phyloP scores from a whole-genome alignment of 2,888 invertebrate genomes.

The Margaritifera margaritifera region DNA sequence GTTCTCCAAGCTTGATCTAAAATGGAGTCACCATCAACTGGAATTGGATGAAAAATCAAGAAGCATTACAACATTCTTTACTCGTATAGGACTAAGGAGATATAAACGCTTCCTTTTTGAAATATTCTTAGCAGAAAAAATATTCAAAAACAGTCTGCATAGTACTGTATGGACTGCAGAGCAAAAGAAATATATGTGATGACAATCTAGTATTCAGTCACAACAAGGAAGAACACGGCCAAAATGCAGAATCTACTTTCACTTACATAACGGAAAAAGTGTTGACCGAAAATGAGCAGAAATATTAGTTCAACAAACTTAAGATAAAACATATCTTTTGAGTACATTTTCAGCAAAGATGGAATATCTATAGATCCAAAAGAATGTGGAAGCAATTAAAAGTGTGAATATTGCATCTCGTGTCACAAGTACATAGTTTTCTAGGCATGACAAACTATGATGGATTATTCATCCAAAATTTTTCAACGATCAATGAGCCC shows the following conservation, averaged over 20 bases:
- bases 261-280: conserved; percentile 1
- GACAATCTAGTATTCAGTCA: conserved; percentile 4
- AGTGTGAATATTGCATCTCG: background rate
- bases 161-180: background rate
- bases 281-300: conserved; percentile 16
- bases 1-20: conserved; percentile 36
- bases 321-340: conserved; percentile 18
- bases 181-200: background rate
- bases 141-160: conserved; percentile 6
- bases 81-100: conserved; percentile 24
- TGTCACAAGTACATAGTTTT: too few species aligned
- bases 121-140: conserved; percentile 1
- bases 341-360: conserved; percentile 10
- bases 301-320: conserved; percentile 8
- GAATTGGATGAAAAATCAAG: conserved; percentile 32
- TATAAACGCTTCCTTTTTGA: conserved; percentile 17
- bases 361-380: conserved; percentile 20
- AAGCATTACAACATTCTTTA: conserved; percentile 36
- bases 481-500: too few species aligned
- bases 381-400: conserved; percentile 4
- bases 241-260: background rate
- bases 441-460: too few species aligned
- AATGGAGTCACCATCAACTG: conserved; percentile 40
- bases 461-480: too few species aligned
- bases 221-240: conserved; percentile 3